Base-by-base conservation (phyloP, 2,113 vertebrate species). In the Brevimyrus niger region DNA sequence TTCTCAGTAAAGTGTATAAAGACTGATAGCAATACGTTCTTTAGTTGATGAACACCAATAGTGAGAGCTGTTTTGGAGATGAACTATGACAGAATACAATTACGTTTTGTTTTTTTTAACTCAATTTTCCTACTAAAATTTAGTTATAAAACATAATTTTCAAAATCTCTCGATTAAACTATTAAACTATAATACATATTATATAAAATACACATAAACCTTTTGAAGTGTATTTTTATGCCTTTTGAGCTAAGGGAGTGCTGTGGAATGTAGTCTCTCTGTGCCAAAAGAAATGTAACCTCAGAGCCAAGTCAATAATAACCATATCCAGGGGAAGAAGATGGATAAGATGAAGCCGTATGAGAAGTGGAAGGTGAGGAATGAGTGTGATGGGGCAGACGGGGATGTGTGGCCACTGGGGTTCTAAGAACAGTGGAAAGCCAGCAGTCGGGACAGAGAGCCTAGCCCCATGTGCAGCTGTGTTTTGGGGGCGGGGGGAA, bases 321-420 rank as follows among this genome's bases (percentile, higher is more conserved):
- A 92, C 92, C 92, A 92, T 93, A 93, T 93, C 92, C 94, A 93
- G 90, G 90, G 92, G 92, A 88, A 76, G 87, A 89, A 93, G 93
- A 92, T 93, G 93, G 93, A 91, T 94, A 95, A 95, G 94, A 93
- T 92, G 92, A 94, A 92, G 91, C 93, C 92, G 91, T 92, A 93
- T 90, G 92, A 92, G 90, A 90, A 94, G 94, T 94, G 94, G 94
- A 95, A 95, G 94, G 94, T 93, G 93, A 94, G 94, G 94, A 95
- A 95, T 93, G 93, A 95, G 91, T 94, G 93, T 91, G 93, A 94
- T 95, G 90, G 90, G 89, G 61, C 92, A 91, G 92, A 88, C 90
- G 87, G 89, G 89, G 88, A 90, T 89, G 87, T 89, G 35, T 27
- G 50, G 7, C 6, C 82, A 27, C n/a, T 73, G 42, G 50, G 83